These are phyloP conservation scores for Plebejus melissa DNA, from an alignment of 2,888 invertebrate species.

Conservation along the genomic window DNA sequence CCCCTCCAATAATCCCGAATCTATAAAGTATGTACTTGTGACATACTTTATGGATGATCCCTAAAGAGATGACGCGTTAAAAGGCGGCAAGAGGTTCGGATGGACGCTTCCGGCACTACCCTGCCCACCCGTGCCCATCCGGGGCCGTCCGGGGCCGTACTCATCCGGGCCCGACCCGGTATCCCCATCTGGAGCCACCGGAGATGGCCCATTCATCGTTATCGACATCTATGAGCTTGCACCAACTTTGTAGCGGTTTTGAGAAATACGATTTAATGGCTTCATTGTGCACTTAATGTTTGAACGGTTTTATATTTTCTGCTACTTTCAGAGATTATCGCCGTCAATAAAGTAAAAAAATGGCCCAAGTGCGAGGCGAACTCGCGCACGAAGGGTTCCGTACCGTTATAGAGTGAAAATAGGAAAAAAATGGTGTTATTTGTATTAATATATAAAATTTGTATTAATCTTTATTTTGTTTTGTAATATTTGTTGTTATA, in stretches of 20 bases:
- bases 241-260: constrained; percentile 26
- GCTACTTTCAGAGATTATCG: neutral
- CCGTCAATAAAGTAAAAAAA: no score
- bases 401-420: no score
- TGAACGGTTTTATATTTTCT: neutral
- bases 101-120: constrained; percentile 36
- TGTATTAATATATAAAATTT: no score
- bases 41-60: no score
- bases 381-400: no score
- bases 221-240: constrained; percentile 35
- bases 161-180: neutral
- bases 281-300: constrained; percentile 1
- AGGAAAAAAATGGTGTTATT: no score
- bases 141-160: neutral
- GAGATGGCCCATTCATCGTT: constrained; percentile 39
- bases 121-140: constrained; percentile 28
- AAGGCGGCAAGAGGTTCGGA: constrained; percentile 33
- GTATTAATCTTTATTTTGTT: no score
- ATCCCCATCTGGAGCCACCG: constrained; percentile 30
- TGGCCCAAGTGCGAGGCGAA: no score
- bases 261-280: constrained; percentile 14
- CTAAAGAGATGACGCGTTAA: constrained; percentile 28
- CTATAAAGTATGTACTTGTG: no score
- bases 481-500: no score
- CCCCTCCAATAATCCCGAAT: no score